A percentile compares a stretch with the other conserved stretches of the same genome.
These are phyloP conservation scores for Scaptomyza tumidula DNA, from an alignment of 2,888 invertebrate genomes.

Conservation along the genomic window DNA sequence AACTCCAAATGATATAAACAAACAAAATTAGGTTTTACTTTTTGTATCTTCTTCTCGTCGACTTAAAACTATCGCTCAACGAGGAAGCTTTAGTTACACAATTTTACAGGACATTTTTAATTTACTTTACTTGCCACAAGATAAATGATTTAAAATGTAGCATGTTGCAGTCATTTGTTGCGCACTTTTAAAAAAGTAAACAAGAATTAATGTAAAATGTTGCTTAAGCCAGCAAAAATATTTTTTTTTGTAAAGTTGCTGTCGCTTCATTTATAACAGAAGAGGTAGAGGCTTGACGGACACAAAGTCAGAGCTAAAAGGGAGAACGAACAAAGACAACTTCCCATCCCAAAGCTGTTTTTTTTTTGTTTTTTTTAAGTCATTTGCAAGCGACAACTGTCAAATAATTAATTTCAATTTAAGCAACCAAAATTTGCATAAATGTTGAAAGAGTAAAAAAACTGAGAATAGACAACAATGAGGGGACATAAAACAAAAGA, in stretches of 20 bases:
- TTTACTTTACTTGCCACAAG: constrained; percentile 21
- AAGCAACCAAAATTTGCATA: constrained; percentile 78
- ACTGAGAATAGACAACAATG: constrained; percentile 9
- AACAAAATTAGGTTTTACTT: background rate
- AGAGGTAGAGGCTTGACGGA: constrained; percentile 37
- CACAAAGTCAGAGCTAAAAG: constrained; percentile 37
- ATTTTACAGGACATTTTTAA: background rate
- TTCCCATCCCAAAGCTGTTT: constrained; percentile 3
- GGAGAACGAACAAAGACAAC: constrained; percentile 28
- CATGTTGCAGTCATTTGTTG: constrained; percentile 59
- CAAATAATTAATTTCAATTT: constrained; percentile 81
- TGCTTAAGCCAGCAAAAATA: constrained; percentile 20
- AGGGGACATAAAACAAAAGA: background rate
- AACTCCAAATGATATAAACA: too few relatives aligned
- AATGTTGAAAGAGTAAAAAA: constrained; percentile 44
- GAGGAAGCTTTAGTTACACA: background rate
- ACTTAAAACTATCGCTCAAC: too few relatives aligned
- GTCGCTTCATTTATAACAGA: constrained; percentile 67
- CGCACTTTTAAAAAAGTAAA: constrained; percentile 63
- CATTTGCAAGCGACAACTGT: constrained; percentile 77
- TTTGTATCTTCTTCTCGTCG: too few relatives aligned
- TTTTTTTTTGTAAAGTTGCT: constrained; percentile 22
- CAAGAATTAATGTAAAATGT: constrained; percentile 67
- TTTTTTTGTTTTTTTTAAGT: constrained; percentile 15
- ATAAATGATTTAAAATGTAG: constrained; percentile 51